Evolutionary conservation across 2,113 vertebrate genomes (phyloP).

Genomic region (Callithrix jacchus): DNA sequence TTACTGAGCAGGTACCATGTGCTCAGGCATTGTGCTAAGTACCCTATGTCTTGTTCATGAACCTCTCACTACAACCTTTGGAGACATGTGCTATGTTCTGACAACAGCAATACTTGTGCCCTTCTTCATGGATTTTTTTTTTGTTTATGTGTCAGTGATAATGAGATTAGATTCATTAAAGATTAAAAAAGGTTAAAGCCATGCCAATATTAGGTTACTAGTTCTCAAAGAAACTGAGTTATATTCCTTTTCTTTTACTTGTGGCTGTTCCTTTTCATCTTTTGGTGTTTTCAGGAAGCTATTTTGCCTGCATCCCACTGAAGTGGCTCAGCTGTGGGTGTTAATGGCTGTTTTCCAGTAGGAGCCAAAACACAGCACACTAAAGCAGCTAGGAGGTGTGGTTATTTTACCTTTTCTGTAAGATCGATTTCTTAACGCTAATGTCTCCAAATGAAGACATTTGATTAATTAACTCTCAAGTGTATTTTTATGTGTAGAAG

Average conservation of each 20-base stretch:
- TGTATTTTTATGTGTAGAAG: not conserved
- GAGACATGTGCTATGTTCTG: not conserved
- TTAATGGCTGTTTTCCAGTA: not conserved
- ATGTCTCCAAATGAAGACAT: not conserved
- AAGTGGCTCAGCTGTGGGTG: not conserved
- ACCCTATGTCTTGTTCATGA: too few species aligned
- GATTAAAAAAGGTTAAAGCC: not conserved
- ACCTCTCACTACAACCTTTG: not conserved
- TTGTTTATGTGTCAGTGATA: not conserved
- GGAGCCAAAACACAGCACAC: too few species aligned
- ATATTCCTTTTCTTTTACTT: not conserved
- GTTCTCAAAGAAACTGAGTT: not conserved
- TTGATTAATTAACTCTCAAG: not conserved
- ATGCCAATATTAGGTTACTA: not conserved
- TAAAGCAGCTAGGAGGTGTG: not conserved
- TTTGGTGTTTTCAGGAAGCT: not conserved
- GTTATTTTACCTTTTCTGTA: not conserved
- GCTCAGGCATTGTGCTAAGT: too few species aligned
- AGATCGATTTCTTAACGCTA: not conserved
- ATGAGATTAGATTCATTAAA: not conserved
- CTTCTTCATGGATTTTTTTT: not conserved
- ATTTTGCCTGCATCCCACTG: not conserved
- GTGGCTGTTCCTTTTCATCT: not conserved
- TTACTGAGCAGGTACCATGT: not conserved
- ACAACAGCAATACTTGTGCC: not conserved